These are phyloP conservation scores for Ellobium chinense DNA, from an alignment of 2,888 invertebrate genomes.

Conservation along the genomic window DNA sequence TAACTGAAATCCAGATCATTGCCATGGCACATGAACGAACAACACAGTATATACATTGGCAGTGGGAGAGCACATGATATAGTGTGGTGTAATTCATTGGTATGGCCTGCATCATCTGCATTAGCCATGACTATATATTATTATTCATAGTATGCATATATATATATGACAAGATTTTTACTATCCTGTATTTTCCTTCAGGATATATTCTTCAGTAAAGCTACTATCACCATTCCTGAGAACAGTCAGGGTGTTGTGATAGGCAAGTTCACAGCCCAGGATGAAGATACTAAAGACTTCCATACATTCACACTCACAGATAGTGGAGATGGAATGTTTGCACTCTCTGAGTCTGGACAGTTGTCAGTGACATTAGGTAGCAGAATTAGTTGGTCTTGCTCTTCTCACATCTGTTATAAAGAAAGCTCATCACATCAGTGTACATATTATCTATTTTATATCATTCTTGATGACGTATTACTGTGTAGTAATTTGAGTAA, in stretches of 20 bases:
- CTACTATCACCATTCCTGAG: not conserved
- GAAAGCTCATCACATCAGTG: too few species aligned
- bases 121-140: not conserved
- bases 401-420: too few species aligned
- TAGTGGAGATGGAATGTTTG: conserved; percentile 37
- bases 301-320: conserved; percentile 46
- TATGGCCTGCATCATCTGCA: not conserved
- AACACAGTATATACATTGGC: too few species aligned
- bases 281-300: conserved; percentile 45
- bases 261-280: conserved; percentile 44
- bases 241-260: conserved; percentile 9
- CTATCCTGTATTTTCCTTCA: not conserved
- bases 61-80: too few species aligned
- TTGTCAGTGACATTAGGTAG: conserved; percentile 37
- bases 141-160: too few species aligned
- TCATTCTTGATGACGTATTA: too few species aligned
- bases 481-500: too few species aligned
- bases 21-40: too few species aligned
- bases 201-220: conserved; percentile 14
- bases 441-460: too few species aligned
- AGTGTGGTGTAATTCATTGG: not conserved
- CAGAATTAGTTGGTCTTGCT: too few species aligned
- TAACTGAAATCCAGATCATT: too few species aligned
- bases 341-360: conserved; percentile 3
- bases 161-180: too few species aligned